A percentile compares a stretch with the other conserved stretches of the same genome.
These are phyloP conservation scores for Aphelenchoides fujianensis DNA, from an alignment of 1,140 invertebrate genomes.

Conservation along the genomic window DNA sequence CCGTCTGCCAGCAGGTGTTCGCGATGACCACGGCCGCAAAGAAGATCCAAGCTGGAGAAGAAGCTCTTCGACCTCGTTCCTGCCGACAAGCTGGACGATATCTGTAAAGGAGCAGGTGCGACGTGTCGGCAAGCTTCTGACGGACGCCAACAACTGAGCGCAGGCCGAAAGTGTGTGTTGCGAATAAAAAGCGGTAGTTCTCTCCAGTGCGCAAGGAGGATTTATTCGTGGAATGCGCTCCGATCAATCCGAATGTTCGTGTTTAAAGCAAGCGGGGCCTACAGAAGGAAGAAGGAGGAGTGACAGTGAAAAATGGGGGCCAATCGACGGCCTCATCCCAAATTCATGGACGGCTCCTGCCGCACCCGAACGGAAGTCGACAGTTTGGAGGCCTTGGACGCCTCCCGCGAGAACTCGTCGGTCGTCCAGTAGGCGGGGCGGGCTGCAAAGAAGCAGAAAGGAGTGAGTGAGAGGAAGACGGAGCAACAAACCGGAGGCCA, in stretches of 20 bases:
- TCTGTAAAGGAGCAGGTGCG: conserved; percentile 6
- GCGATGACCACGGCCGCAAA: not conserved
- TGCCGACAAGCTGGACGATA: not conserved
- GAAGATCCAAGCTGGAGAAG: conserved; percentile 2
- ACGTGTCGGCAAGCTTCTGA: not conserved
- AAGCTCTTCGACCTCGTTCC: conserved; percentile 9
- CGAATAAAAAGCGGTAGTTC: not conserved
- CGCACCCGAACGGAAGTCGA: not conserved
- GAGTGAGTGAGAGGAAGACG: too few relatives aligned
- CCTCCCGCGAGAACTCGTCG: conserved; percentile 20
- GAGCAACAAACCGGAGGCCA: conserved; percentile 49
- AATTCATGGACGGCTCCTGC: not conserved
- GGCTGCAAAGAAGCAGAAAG: too few relatives aligned
- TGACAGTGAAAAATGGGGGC: too few relatives aligned
- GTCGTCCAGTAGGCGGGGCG: conserved; percentile 48
- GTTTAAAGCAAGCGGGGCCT: not conserved
- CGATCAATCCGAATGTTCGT: not conserved
- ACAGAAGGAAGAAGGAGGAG: not conserved
- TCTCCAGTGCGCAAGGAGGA: not conserved
- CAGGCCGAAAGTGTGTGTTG: not conserved
- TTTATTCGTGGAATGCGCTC: not conserved
- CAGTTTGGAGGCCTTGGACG: not conserved
- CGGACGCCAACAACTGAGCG: not conserved
- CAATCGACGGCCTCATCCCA: not conserved
- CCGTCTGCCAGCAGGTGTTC: conserved; percentile 10